Evolutionary conservation across 2,113 vertebrate species (phyloP), one percentile per base, ranked within the genome.

Genomic region (Caracal caracal): DNA sequence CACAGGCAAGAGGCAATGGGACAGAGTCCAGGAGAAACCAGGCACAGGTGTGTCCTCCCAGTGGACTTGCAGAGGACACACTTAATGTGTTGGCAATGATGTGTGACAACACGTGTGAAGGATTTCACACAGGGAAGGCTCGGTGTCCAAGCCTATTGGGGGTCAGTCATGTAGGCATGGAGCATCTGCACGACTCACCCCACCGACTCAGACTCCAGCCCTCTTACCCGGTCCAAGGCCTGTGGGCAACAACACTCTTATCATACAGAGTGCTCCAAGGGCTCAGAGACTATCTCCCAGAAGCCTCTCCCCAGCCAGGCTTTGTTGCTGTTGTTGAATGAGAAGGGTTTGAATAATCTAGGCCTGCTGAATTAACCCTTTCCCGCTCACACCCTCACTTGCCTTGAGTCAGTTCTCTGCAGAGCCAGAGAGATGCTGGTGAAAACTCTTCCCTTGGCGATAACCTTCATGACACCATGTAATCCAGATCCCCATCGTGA

Each of bases 391-490:
- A 13, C 47, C 4, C 5, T 78, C 13, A 26, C 3, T 49, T 93
- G 20, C 88, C 47, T 78, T 59, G 16, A 93, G 22, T 76, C 83
- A 65, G 3, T 70, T 85, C 24, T 88, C 30, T 40, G 16, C 15
- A 79, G 1, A 37, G 10, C 40, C 13, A 26, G 13, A 71, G 51
- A 33, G 49, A 66, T 30, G 43, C 30, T 81, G 17, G 47, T 88
- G 49, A 65, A 85, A 75, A 61, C 6, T 35, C 49, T 49, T 70
- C 13, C 4, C 0, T 47, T 26, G 65, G 24, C 61, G n/a, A 51
- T 24, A 15, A 13, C 12, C 28, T 33, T 3, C 28, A 13, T 5
- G 35, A n/a, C 3, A 28, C 56, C 2, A 10, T 0, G 2, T 8
- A 8, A 22, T 15, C 51, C 33, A 12, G 24, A 5, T 13, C 16